These are phyloP conservation scores for Plutomurus gul DNA, from an alignment of 1,140 invertebrate species.

Conservation along the genomic window DNA sequence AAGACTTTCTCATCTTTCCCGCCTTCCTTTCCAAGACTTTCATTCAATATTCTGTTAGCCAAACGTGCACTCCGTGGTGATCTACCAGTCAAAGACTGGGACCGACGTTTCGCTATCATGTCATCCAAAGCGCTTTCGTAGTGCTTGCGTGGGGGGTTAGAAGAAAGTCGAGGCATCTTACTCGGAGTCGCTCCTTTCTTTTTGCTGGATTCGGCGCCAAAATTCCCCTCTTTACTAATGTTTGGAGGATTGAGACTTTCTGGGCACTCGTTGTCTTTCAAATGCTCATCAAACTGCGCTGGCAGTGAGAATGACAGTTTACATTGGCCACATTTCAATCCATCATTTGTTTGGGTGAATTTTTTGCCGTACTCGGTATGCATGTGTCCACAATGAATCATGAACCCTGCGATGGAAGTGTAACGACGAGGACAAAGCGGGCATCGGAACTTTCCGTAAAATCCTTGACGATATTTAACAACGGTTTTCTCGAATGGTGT, in stretches of 20 bases:
- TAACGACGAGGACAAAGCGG: slow-evolving; percentile 50
- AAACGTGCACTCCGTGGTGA: slow-evolving; percentile 43
- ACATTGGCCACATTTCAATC: background rate
- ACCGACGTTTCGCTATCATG: background rate
- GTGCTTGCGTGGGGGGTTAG: background rate
- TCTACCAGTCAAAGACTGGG: background rate
- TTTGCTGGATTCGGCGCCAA: background rate
- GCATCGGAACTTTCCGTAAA: slow-evolving; percentile 45
- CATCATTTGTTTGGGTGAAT: slow-evolving; percentile 16
- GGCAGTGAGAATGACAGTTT: background rate
- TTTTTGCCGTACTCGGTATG: slow-evolving; percentile 39
- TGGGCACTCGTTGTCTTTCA: background rate
- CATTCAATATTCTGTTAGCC: slow-evolving; percentile 28
- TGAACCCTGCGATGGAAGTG: slow-evolving; percentile 36
- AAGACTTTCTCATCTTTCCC: slow-evolving; percentile 29
- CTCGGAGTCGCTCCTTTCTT: background rate
- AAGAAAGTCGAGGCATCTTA: background rate
- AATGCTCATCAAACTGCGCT: background rate
- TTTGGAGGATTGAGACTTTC: too few species aligned
- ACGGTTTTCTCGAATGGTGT: slow-evolving; percentile 42
- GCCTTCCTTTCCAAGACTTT: background rate
- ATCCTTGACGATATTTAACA: slow-evolving; percentile 50
- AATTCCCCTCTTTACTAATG: background rate
- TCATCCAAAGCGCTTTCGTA: background rate
- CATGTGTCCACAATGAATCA: slow-evolving; percentile 49